Evolutionary conservation across 2,888 invertebrate genomes (phyloP), one percentile per base, ranked within the genome.

Genomic region (Acleris laterana): DNA sequence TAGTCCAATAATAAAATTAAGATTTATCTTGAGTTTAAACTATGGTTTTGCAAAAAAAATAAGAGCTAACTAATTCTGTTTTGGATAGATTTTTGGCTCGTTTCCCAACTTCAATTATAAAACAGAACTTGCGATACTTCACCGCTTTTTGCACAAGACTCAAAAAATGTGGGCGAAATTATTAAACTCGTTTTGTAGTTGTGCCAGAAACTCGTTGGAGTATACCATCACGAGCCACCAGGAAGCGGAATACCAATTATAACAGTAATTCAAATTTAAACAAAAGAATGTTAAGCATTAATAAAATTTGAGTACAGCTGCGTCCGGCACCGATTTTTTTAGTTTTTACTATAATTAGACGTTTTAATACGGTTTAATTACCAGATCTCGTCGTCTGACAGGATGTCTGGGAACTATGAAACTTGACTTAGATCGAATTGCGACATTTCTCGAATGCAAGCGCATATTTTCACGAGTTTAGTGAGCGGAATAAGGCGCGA

Each of bases 351-450:
- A 48, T 55, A 49, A 56, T 42, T 51, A 42, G n/a, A 46, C 42
- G 13, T 46, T 46, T 61, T 28, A 46, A 32, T 17, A 11, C 58
- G 38, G 51, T 19, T 17, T 57, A 57, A 51, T 66, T 44, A 61
- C 65, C 13, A 49, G 28, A 32, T 66, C 61, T 57, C 57, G 62
- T 38, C 51, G 61, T 65, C 65, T 46, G 66, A 66, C 62, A 62
- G 66, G 66, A 66, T 62, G 66, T 66, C 62, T 66, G 48, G 66
- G 51, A 62, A 66, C 66, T 66, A 42, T 62, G 57, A 61, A 60
- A 62, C 66, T 62, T 62, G 66, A 62, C 62, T 66, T 25, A 51
- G 61, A 56, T 65, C 28, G 50, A 52, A 66, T 62, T 66, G 62
- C 62, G 66, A 62, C 62, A 66, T 66, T 56, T 57, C 25, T 48